Percentiles rank a stretch among this genome's conserved stretches.
Conservation (phyloP, 1,140 invertebrate genomes). For the Dreissena rostriformis region DNA sequence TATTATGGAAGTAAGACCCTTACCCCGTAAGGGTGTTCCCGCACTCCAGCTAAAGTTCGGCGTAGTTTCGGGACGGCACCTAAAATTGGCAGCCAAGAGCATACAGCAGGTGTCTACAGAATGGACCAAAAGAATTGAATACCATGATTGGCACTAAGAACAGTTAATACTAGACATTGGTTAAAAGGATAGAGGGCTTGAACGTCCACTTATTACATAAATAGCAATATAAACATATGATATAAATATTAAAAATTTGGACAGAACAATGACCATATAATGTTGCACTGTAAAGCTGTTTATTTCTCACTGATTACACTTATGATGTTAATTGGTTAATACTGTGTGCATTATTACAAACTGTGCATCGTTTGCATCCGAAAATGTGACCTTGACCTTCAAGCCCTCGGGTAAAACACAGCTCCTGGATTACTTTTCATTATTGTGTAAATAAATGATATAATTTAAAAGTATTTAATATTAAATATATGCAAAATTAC, state of each 20-base stretch:
- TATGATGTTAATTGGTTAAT: too few species aligned
- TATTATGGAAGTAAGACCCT: constrained; percentile 73
- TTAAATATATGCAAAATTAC: too few species aligned
- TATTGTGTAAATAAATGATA: too few species aligned
- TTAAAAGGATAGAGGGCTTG: constrained; percentile 1
- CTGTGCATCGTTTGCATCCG: neutral
- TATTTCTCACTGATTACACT: too few species aligned
- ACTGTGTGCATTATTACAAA: constrained; percentile 2
- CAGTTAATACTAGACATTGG: neutral
- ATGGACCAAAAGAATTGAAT: neutral
- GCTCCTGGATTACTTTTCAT: constrained; percentile 5
- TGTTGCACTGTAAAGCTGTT: too few species aligned
- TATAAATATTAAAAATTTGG: too few species aligned
- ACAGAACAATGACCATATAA: too few species aligned
- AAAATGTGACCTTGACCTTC: neutral
- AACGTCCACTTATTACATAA: too few species aligned
- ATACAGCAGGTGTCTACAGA: neutral
- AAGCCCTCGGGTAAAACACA: constrained; percentile 22
- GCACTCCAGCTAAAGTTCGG: constrained; percentile 72
- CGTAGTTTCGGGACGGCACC: constrained; percentile 75
- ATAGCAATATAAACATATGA: too few species aligned
- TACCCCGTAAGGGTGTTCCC: constrained; percentile 77
- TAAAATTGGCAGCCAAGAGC: constrained; percentile 65
- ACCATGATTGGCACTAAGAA: neutral
- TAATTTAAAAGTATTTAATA: too few species aligned